A percentile compares a stretch with the other conserved stretches of the same genome.
Conservation (phyloP, 1,140 invertebrate species). For the Ctenoplectra terminalis region DNA sequence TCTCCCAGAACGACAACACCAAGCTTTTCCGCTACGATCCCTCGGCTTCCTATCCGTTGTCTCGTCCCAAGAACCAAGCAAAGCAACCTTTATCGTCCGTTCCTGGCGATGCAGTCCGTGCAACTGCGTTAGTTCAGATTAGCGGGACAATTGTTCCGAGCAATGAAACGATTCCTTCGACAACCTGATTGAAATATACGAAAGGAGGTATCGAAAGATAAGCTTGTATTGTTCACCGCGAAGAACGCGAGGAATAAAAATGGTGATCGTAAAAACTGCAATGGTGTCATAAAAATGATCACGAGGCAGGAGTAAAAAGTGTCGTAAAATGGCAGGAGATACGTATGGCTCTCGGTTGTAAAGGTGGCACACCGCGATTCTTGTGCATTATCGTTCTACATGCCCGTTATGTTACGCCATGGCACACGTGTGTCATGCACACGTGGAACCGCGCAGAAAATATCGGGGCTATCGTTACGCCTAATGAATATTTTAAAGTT, state of each 20-base stretch:
- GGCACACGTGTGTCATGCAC: not conserved
- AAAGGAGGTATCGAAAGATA: not conserved
- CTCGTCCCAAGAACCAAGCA: not conserved
- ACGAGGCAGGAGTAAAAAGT: not conserved
- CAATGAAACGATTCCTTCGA: too few relatives aligned
- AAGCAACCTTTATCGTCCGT: not conserved
- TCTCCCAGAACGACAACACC: too few relatives aligned
- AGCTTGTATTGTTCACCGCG: not conserved
- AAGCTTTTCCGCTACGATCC: not conserved
- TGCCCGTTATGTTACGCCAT: not conserved
- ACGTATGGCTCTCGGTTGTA: not conserved
- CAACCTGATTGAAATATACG: too few relatives aligned
- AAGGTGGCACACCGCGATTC: not conserved
- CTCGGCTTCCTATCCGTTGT: not conserved
- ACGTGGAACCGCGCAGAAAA: not conserved
- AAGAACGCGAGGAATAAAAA: not conserved
- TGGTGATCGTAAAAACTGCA: not conserved
- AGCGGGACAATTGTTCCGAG: too few relatives aligned
- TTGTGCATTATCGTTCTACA: not conserved
- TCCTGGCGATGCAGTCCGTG: not conserved
- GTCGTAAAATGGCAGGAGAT: not conserved
- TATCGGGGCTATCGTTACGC: constrained; percentile 34
- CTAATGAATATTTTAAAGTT: constrained; percentile 42
- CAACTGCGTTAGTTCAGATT: not conserved
- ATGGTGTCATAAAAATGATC: not conserved